Evolutionary conservation across 2,888 invertebrate species (phyloP).

Genomic region (Drosophila acutilabella): DNA sequence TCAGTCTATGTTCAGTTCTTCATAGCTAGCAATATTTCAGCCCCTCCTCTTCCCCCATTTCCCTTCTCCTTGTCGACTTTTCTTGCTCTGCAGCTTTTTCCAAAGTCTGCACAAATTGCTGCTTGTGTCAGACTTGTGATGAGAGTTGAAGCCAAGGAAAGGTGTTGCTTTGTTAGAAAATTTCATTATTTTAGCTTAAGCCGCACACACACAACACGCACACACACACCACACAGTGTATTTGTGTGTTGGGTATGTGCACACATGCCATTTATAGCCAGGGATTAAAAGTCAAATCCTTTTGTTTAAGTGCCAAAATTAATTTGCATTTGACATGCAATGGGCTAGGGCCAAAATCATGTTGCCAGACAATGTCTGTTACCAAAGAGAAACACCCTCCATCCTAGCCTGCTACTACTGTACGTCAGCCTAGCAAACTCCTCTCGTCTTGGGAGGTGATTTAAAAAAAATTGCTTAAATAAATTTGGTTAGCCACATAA

Average conservation of each 20-base stretch:
- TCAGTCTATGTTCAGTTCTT: conserved; percentile 26
- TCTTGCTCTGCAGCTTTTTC: conserved; percentile 9
- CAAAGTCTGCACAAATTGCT: conserved; percentile 69
- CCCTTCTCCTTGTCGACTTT: neutral
- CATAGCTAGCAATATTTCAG: conserved; percentile 28
- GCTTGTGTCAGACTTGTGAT: conserved; percentile 59
- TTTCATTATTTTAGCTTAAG: conserved; percentile 80
- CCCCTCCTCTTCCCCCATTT: neutral
- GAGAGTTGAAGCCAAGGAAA: conserved; percentile 52
- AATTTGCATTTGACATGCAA: conserved; percentile 80
- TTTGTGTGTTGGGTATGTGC: conserved; percentile 67
- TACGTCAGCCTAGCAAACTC: neutral
- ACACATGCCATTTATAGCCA: conserved; percentile 81
- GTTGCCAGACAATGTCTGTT: conserved; percentile 60
- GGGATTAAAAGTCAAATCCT: conserved; percentile 80
- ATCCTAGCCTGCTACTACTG: too few relatives aligned
- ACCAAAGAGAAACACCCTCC: neutral
- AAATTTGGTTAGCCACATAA: conserved; percentile 60
- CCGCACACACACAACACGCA: conserved; percentile 41
- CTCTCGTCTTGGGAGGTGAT: conserved; percentile 41
- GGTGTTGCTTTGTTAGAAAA: conserved; percentile 79
- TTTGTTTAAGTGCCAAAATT: conserved; percentile 80
- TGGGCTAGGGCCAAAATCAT: conserved; percentile 68
- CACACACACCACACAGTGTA: conserved; percentile 25
- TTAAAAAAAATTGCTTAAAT: conserved; percentile 24